phyloP scores from a whole-genome alignment of 2,797 vertebrate species.

The Xenops minutus region DNA sequence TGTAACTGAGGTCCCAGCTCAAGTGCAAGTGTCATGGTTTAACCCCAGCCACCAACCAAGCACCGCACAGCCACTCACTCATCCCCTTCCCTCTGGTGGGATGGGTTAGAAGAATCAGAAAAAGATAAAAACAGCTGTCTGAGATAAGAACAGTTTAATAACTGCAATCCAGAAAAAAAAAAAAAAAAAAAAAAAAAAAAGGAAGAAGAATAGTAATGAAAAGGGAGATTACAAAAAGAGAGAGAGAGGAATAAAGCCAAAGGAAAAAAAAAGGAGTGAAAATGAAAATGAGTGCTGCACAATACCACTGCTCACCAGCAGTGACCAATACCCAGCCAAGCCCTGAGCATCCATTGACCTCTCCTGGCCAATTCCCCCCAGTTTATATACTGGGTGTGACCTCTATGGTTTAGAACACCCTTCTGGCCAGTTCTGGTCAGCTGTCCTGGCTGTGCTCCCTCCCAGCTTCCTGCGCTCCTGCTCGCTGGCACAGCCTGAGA shows the following conservation, averaged over 20 bases:
- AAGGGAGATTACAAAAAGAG: neutral
- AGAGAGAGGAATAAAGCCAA: accelerated
- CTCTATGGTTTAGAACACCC: neutral
- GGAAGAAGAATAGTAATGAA: neutral
- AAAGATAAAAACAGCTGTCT: neutral
- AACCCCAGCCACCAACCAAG: neutral
- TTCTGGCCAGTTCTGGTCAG: neutral
- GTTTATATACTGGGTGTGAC: neutral
- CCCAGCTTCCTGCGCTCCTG: neutral
- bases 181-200: neutral
- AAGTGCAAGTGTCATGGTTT: neutral
- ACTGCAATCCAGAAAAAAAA: accelerated
- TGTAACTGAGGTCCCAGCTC: neutral
- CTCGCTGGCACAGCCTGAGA: neutral
- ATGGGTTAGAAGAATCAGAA: neutral
- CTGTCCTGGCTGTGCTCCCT: neutral
- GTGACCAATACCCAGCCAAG: neutral
- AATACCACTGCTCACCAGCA: neutral
- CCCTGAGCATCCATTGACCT: neutral
- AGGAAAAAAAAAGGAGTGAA: neutral
- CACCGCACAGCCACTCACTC: neutral
- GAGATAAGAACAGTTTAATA: neutral
- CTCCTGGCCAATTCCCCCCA: neutral
- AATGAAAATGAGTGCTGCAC: neutral
- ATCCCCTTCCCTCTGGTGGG: neutral